phyloP scores from a whole-genome alignment of 2,888 invertebrate genomes.

The Troglohyphantes excavatus region DNA sequence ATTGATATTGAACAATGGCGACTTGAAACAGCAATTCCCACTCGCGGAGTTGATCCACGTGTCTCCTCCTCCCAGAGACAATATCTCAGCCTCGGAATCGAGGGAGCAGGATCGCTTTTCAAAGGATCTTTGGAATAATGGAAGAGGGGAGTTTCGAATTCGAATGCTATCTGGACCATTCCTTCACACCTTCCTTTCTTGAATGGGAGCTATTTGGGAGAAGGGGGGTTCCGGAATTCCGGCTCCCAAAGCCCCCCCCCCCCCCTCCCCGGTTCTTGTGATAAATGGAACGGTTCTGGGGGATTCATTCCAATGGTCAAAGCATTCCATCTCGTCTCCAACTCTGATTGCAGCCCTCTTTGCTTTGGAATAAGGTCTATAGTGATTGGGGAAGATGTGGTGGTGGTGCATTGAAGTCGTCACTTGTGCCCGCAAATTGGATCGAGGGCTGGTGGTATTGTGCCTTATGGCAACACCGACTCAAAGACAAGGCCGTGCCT shows the following conservation, averaged over 20 bases:
- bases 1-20: constrained; percentile 11
- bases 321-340: constrained; percentile 22
- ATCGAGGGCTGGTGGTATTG: no score
- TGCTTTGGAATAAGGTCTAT: constrained; percentile 16
- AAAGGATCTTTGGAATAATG: constrained; percentile 44
- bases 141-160: constrained; percentile 10
- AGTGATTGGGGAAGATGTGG: neutral
- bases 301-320: neutral
- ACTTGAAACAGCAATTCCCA: constrained; percentile 1
- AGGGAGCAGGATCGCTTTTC: constrained; percentile 39
- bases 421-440: neutral
- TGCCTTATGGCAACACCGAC: no score
- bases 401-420: neutral
- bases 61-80: constrained; percentile 7
- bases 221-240: constrained; percentile 19
- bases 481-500: no score
- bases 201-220: constrained; percentile 30
- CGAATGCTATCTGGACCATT: constrained; percentile 45
- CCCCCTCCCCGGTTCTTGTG: constrained; percentile 11
- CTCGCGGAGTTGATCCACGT: neutral
- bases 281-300: constrained; percentile 28
- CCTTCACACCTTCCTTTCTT: constrained; percentile 54
- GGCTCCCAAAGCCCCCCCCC: neutral
- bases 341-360: constrained; percentile 5
- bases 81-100: neutral